Conservation (phyloP, 2,113 vertebrate species). For the Nannobrachium achirus region DNA sequence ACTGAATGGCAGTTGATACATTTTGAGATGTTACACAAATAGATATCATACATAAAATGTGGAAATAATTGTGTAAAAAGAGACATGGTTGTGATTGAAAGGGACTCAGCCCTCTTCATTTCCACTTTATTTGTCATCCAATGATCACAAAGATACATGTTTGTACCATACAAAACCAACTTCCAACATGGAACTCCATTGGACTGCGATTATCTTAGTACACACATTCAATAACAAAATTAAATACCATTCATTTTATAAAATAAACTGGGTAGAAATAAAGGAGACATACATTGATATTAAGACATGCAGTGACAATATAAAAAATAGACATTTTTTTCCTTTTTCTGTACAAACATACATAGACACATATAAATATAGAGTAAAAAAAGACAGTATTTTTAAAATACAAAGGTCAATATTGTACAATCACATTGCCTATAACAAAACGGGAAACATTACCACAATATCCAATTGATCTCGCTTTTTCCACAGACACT, state of each 20-base stretch:
- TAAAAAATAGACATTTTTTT: conserved; percentile 98
- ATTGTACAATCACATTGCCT: conserved; percentile 96
- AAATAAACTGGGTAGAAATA: conserved; percentile 54
- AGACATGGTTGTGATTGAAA: too few species aligned
- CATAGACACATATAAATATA: conserved; percentile 98
- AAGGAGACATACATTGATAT: conserved; percentile 63
- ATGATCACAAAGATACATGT: conserved; percentile 64
- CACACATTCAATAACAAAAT: conserved; percentile 67
- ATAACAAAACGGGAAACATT: conserved; percentile 81
- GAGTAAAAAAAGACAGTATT: conserved; percentile 94
- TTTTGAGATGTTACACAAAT: too few species aligned
- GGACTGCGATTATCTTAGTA: conserved; percentile 59
- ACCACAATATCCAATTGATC: conserved; percentile 75
- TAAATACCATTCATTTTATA: conserved; percentile 74
- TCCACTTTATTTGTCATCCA: conserved; percentile 71
- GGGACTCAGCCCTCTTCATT: not conserved
- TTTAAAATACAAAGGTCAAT: conserved; percentile 97
- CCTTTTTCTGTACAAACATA: conserved; percentile 86
- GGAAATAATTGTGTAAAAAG: too few species aligned
- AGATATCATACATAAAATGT: too few species aligned
- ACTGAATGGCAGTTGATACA: too few species aligned
- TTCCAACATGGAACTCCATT: conserved; percentile 69
- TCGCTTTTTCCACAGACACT: conserved; percentile 64
- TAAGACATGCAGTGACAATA: conserved; percentile 89
- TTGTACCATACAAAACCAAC: conserved; percentile 68